Evolutionary conservation across 2,888 invertebrate species (phyloP), one percentile per base, ranked within the genome.

Genomic region (Lucinisca nassula): DNA sequence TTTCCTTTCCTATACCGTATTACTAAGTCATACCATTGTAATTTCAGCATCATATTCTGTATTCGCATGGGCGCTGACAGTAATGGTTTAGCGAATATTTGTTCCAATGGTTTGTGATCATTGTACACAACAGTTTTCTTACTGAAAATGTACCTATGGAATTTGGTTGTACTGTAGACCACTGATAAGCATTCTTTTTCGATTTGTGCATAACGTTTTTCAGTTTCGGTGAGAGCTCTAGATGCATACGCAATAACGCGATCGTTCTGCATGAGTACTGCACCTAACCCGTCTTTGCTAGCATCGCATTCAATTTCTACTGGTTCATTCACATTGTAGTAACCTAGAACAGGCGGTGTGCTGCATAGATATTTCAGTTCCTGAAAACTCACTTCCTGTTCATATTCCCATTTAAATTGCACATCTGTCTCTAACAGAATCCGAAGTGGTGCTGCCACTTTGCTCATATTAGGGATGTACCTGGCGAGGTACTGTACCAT

Each of bases 121-220:
- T 81, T 91, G 73, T 83, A 85, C 14, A 91, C 84, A 24, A 49
- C 70, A 0, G 82, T 76, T 73, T 82, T 75, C 77, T 87, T 89
- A 0, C 91, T 88, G 80, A 89, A 90, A 6, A 91, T 87, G 74
- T 90, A 93, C 0, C 77, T 55, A 72, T 87, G 80, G 72, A 91
- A 92, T 49, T 88, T 90, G 21, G 45, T 74, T n/a, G 74, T 72
- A 40, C 84, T 91, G 79, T 82, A 88, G 8, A 91, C 82, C 12
- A 92, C 84, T 38, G 91, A 79, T 2, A 92, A 82, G 83, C 88
- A 85, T 61, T 90, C 91, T 67, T 90, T 90, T 51, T 92, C 89
- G 14, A 89, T 79, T 40, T 84, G 84, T 14, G 86, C 86, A 32
- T 92, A 92, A 8, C 89, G 83, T 32, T 85, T 74, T 70, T 91